These are phyloP conservation scores for Varanus komodoensis DNA, from an alignment of 2,113 vertebrate species.

Conservation along the genomic window DNA sequence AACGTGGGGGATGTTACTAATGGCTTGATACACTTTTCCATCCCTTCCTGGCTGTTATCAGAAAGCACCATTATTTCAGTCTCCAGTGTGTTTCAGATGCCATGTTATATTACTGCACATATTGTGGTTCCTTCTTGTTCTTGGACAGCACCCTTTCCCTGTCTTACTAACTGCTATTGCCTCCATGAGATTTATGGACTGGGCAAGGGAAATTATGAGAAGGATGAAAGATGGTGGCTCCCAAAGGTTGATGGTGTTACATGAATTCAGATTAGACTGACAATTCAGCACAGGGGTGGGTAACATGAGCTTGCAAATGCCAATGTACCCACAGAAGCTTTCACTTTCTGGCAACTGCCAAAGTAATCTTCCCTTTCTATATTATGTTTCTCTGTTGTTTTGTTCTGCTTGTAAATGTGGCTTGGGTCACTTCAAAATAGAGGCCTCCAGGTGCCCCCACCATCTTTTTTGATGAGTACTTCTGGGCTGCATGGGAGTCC, in stretches of 20 bases:
- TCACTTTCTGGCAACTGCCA: no score
- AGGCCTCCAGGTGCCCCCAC: no score
- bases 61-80: slow-evolving; percentile 57
- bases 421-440: no score
- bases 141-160: background rate
- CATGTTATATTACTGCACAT: slow-evolving; percentile 56
- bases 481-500: no score
- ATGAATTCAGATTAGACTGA: background rate
- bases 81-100: slow-evolving; percentile 51
- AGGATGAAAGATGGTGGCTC: background rate
- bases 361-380: no score
- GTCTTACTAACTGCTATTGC: slow-evolving; percentile 24
- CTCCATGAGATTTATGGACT: background rate
- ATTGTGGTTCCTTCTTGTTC: slow-evolving; percentile 46
- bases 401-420: no score
- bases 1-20: slow-evolving; percentile 71
- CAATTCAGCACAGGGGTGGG: background rate
- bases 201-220: background rate
- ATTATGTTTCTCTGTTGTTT: no score
- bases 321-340: no score
- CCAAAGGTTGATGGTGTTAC: background rate
- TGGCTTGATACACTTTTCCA: slow-evolving; percentile 64
- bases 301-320: no score
- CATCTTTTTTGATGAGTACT: no score
- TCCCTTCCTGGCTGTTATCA: slow-evolving; percentile 68